Base-by-base conservation (phyloP, 2,888 invertebrate genomes). In the Tipula unca region DNA sequence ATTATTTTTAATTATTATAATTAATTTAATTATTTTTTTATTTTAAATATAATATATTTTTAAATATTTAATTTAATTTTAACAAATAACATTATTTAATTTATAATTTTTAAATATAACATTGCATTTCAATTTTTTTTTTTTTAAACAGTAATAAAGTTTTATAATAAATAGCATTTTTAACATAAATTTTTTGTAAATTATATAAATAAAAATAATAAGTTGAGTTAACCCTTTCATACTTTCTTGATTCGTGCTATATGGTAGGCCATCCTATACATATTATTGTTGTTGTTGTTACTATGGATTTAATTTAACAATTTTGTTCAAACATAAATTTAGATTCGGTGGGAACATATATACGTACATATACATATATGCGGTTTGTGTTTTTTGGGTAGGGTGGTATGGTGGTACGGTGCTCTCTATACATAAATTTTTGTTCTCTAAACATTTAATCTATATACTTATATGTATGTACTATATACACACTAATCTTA, bases 1-100 rank as follows among this genome's bases (percentile, higher is more conserved):
- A 54, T 54, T 54, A 17, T 48, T 17, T 48, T 48, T 48, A 17
- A 48, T 17, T 17, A 17, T 48, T 48, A 48, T 69, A 69, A 13
- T 69, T n/a, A n/a, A n/a, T 69, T 20, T 69, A 69, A 69, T 69
- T 69, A 69, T 69, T 69, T 69, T 25, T 13, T 69, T n/a, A 25
- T 69, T 69, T 69, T 69, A 69, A 20, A 25, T 69, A 69, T 69
- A n/a, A 69, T 69, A 48, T 39, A 48, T n/a, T 48, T 48, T 48
- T 48, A 48, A 48, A 48, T 48, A 69, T 69, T 69, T 69, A 69
- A 69, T 69, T 69, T 25, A 25, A 10, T 69, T 69, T 69, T 69
- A 69, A 69, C 69, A 69, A 69, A 69, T 69, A 69, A 69, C 69
- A 69, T 69, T 69, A 69, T 69, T 48, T 69, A 69, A 69, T 69